Base-by-base conservation (phyloP, 2,888 invertebrate genomes). In the Drosophila lutescens region DNA sequence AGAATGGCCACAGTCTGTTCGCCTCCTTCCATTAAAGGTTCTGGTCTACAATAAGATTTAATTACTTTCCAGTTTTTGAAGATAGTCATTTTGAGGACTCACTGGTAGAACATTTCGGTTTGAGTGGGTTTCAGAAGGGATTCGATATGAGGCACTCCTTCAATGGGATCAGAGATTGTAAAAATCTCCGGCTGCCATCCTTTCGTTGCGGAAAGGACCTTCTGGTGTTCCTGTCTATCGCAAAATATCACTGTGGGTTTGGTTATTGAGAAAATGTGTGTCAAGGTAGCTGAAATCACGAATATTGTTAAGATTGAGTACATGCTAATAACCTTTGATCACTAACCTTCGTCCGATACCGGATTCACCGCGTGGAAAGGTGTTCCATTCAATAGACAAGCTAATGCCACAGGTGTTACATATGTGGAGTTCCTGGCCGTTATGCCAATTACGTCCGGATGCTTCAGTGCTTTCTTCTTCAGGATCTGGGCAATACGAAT, bases 361-460 rank as follows among this genome's bases (percentile, higher is more conserved):
- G 86, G 78, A 74, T 89, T 90, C 0, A 89, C 76, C 0, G 89
- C 49, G 47, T 89, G 90, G 10, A 91, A 79, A 1, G 89, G 78
- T 0, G 82, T 81, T 1, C 78, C 78, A 58, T 88, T 82, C 59
- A 87, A 57, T 5, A 91, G 71, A 15, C 83, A 83, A 1, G 79
- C 91, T 12, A 89, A 63, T 0, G 80, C 88, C 8, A 90, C 23
- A 0, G 90, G 87, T 56, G 89, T 86, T 0, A 91, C 47, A 46
- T 81, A 79, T 13, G 84, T 84, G 1, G 84, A 77, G 65, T 91
- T 90, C 13, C 65, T 76, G 0, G 80, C 89, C 1, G 78, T 67
- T 17, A 91, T 77, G 0, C 90, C 90, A 50, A 90, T 79, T 0
- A 90, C 72, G 59, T 91, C 89, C 23, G 82, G 80, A 46, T 86